Base-by-base conservation (phyloP, 2,888 invertebrate species). In the Ophion ventricosus region DNA sequence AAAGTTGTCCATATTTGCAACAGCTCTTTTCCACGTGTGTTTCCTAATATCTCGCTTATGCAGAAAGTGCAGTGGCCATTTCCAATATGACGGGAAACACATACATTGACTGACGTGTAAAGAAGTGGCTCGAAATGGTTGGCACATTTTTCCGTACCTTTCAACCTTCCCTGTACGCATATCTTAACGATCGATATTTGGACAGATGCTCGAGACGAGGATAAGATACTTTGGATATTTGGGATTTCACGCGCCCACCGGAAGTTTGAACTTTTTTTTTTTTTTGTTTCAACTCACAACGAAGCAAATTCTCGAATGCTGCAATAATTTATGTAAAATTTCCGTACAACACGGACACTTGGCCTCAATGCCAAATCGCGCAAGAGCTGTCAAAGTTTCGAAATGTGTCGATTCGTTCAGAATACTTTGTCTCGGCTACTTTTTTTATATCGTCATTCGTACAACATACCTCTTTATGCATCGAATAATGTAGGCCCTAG, bases 171-270 rank as follows among this genome's bases (percentile, higher is more conserved):
- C 56, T 25, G 56, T 43, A 56, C 20, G 26, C 66, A 20, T 26
- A 35, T 23, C 54, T 63, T 23, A 57, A 20, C 43, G 66, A 79
- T 75, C 79, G 75, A 74, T 84, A 80, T 84, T 84, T 75, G 76
- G 66, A 79, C 82, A 82, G 79, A 63, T 82, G 84, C 49, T 20
- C 70, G 66, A 57, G 29, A 11, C n/a, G n/a, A 49, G 64, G 40
- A 59, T 35, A 81, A 63, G 43, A 82, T 78, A 69, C 64, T 29
- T 8, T 14, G 49, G 49, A 49, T 49, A 49, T 49, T 73, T 66
- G 25, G 14, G 25, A 40, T 66, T 59, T 17, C 20, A 35, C 54
- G 40, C 5, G 20, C 54, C 61, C 54, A 72, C 70, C 56, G 56
- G 56, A 79, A 70, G 14, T 59, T 49, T 35, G 10, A 73, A 8